Conservation (phyloP, 2,113 vertebrate species). For the Hipposideros armiger region DNA sequence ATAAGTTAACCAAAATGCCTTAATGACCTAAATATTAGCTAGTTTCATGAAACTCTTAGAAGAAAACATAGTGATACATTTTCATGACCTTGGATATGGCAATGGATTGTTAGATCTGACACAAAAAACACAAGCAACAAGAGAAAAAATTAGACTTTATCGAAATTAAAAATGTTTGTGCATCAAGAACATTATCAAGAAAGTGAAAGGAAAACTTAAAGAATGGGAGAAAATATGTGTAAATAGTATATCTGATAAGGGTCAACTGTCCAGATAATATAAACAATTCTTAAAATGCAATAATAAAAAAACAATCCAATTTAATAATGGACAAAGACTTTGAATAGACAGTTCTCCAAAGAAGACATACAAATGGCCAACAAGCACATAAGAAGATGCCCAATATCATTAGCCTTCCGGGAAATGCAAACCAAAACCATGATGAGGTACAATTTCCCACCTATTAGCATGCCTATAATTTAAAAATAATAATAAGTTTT, state of each 20-base stretch:
- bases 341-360: background rate
- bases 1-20: background rate
- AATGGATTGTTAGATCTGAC: background rate
- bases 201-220: background rate
- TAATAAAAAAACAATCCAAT: background rate
- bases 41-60: background rate
- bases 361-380: background rate
- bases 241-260: background rate
- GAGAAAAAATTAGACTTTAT: background rate
- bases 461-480: background rate
- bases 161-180: background rate
- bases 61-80: background rate
- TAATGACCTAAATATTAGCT: background rate
- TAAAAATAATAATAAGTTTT: background rate
- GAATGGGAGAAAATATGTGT: background rate
- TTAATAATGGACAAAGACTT: background rate
- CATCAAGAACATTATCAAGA: background rate
- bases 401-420: background rate
- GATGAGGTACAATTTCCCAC: background rate
- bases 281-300: background rate
- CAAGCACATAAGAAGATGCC: background rate
- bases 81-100: background rate
- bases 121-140: background rate
- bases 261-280: background rate
- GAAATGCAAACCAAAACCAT: background rate